These are phyloP conservation scores for Lasioglossum pauxillum DNA, from an alignment of 2,888 invertebrate species.

Conservation along the genomic window DNA sequence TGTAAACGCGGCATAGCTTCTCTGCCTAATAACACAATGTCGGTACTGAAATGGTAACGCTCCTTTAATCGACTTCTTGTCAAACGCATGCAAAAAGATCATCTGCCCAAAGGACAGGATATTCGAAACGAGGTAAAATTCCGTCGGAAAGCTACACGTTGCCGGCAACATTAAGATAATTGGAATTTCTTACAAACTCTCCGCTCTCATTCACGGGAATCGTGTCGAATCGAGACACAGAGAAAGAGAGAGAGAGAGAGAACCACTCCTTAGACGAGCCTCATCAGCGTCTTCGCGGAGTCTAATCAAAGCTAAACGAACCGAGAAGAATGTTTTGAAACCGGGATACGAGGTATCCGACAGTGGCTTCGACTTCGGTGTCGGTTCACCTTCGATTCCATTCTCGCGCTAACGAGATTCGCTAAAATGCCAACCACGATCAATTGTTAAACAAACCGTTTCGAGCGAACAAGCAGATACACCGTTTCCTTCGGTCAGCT, in stretches of 20 bases:
- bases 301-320: slow-evolving; percentile 43
- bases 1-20: slow-evolving; percentile 1
- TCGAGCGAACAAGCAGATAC: background rate
- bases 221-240: slow-evolving; percentile 33
- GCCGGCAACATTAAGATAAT: slow-evolving; percentile 18
- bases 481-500: background rate
- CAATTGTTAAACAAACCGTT: background rate
- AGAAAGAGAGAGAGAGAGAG: background rate
- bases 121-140: background rate
- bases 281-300: slow-evolving; percentile 24
- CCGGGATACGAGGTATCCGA: slow-evolving; percentile 4
- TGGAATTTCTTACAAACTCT: slow-evolving; percentile 29
- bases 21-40: background rate
- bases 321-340: slow-evolving; percentile 41
- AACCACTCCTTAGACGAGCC: slow-evolving; percentile 3
- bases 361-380: background rate
- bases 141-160: slow-evolving; percentile 2
- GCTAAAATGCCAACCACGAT: background rate
- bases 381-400: slow-evolving; percentile 11
- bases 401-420: slow-evolving; percentile 7
- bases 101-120: slow-evolving; percentile 16
- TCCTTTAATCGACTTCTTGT: slow-evolving; percentile 27
- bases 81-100: slow-evolving; percentile 2
- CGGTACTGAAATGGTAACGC: slow-evolving; percentile 4
- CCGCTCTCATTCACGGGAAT: slow-evolving; percentile 25